Evolutionary conservation across 2,888 invertebrate species (phyloP), one percentile per base, ranked within the genome.

Genomic region (Agonopterix heracliana): DNA sequence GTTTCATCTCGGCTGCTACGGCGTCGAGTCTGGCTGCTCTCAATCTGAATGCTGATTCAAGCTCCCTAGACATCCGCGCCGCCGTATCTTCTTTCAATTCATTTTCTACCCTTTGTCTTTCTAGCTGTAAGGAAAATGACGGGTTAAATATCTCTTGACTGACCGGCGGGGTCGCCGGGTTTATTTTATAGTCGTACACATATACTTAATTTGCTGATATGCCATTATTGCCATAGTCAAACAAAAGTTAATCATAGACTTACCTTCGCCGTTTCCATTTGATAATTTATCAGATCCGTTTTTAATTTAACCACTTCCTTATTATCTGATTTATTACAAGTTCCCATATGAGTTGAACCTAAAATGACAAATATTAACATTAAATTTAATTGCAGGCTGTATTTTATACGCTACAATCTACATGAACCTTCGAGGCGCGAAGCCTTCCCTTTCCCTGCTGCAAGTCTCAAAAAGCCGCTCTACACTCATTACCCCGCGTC

Each of bases 241-340:
- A n/a, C n/a, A 26, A 26, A 26, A 3, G 1, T 7, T 26, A 14
- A 26, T 26, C 26, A 26, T 3, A 2, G 26, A 26, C 26, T 26
- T 57, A 86, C 87, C 73, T 83, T 85, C 1, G 81, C 84, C 9
- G 76, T 86, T 63, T 86, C 85, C 59, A 86, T 56, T 68, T 85
- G 71, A 56, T 77, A 82, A 44, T 81, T 81, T 7, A 86, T 54
- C 47, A 88, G 54, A 47, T 87, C 76, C 34, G 71, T 53, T 63
- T 83, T 80, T 64, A 85, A 66, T 56, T 71, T 81, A 0, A 66
- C 64, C 2, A 74, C 56, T 55, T 82, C 80, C 54, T 74, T 78
- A 52, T 71, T 74, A 52, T 80, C 75, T 34, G 61, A 47, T 45
- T 59, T 55, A 54, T 54, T 64, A 40, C 49, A 54, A 5, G 50